Evolutionary conservation across 2,113 vertebrate genomes (phyloP), one percentile per base, ranked within the genome.

Genomic region (Cisticola juncidis): DNA sequence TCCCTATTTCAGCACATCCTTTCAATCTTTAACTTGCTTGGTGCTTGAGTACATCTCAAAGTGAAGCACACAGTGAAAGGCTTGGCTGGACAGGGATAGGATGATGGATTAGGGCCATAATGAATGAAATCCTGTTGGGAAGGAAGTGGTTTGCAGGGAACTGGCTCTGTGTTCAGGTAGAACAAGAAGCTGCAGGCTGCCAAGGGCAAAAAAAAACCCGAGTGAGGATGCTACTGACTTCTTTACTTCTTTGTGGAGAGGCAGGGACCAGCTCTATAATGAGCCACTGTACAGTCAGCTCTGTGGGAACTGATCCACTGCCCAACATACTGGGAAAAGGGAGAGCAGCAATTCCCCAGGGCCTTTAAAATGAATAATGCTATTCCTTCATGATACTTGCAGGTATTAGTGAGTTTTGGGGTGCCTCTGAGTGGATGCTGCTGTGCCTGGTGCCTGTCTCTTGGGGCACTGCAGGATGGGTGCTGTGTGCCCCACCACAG

Each of bases 251-350:
- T 29, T 31, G 17, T 3, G 8, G 26, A 23, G 16, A 73, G 28
- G 28, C 26, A 29, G 54, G 51, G 60, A 35, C 14, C 54, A 66
- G 2, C 11, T 65, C 36, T 53, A 0, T 16, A 28, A 36, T 12
- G 28, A 80, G 16, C 6, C 29, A n/a, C 22, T 11, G 14, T 28
- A 6, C 22, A 54, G 35, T 15, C 78, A 69, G 73, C 11, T 21
- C 71, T 77, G 44, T 25, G 17, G 2, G 5, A 25, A 15, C 70
- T 44, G 44, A 45, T 9, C 76, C 66, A 3, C 50, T 68, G 68
- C 82, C 70, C 40, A 8, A 0, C 19, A 1, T 0, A 12, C 25
- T 28, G 56, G 28, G 29, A 9, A 45, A 4, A n/a, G 60, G 28
- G 44, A 7, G 13, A 53, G 17, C 23, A 38, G 1, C 3, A 3